phyloP scores from a whole-genome alignment of 2,888 invertebrate genomes.

The Tipula vernalis region DNA sequence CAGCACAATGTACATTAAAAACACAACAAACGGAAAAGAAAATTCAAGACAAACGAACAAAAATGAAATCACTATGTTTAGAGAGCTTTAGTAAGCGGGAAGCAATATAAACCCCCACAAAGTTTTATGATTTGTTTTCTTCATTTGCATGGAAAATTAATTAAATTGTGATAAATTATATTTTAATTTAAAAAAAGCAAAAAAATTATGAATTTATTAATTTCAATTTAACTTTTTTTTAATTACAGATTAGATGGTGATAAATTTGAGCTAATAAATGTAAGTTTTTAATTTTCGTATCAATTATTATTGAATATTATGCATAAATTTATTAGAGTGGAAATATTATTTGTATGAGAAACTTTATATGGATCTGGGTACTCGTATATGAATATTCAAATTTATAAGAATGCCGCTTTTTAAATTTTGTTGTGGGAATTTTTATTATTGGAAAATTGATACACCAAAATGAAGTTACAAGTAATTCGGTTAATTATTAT shows the following conservation, averaged over 20 bases:
- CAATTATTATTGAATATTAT: too few species aligned
- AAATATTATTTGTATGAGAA: not conserved
- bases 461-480: too few species aligned
- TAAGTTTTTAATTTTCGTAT: constrained; percentile 42
- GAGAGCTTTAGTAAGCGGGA: too few species aligned
- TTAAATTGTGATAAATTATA: not conserved
- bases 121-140: not conserved
- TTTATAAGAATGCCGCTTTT: too few species aligned
- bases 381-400: too few species aligned
- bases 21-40: not conserved
- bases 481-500: too few species aligned
- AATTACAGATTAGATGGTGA: constrained; percentile 64
- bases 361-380: not conserved
- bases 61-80: not conserved
- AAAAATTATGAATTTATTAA: not conserved
- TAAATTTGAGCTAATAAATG: constrained; percentile 79
- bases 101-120: not conserved
- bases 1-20: not conserved
- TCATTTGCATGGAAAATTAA: not conserved
- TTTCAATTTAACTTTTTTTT: constrained; percentile 6
- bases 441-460: too few species aligned
- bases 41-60: not conserved
- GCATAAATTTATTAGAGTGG: too few species aligned
- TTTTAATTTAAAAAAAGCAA: not conserved
- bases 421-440: too few species aligned